Conservation (phyloP, 2,113 vertebrate species). For the Hepsetus odoe region DNA sequence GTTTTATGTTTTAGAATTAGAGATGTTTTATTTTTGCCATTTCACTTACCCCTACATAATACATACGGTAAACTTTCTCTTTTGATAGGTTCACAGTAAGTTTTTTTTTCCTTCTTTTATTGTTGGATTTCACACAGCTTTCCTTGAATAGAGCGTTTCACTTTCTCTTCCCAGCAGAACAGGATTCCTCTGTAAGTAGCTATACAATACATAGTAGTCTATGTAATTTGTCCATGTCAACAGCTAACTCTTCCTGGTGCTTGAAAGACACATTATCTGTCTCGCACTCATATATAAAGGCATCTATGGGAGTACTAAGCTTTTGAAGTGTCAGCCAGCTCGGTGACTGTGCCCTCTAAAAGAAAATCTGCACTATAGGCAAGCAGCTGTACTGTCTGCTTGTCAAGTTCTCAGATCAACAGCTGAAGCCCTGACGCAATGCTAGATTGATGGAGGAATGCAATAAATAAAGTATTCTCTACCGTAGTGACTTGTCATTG, state of each 20-base stretch:
- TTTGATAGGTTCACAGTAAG: too few relatives aligned
- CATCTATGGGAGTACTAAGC: not conserved
- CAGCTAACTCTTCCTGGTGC: not conserved
- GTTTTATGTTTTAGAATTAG: too few relatives aligned
- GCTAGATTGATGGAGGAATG: not conserved
- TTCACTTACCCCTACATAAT: too few relatives aligned
- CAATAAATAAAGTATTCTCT: constrained; percentile 9
- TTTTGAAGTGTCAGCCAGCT: constrained; percentile 10
- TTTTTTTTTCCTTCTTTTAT: too few relatives aligned
- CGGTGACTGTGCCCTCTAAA: not conserved
- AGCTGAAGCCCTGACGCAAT: not conserved
- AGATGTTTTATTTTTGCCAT: too few relatives aligned
- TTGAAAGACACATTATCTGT: not conserved
- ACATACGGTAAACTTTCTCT: too few relatives aligned
- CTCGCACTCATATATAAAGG: not conserved
- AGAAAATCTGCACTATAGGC: not conserved
- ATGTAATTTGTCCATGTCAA: not conserved
- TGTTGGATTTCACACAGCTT: too few relatives aligned
- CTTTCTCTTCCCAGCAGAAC: not conserved
- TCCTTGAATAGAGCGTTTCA: not conserved
- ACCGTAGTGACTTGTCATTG: not conserved
- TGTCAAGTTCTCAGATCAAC: not conserved
- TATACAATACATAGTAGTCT: too few relatives aligned
- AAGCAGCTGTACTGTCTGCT: not conserved
- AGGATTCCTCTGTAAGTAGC: not conserved